Base-by-base conservation (phyloP, 2,888 invertebrate genomes). In the Hydroisotoma schaefferi region DNA sequence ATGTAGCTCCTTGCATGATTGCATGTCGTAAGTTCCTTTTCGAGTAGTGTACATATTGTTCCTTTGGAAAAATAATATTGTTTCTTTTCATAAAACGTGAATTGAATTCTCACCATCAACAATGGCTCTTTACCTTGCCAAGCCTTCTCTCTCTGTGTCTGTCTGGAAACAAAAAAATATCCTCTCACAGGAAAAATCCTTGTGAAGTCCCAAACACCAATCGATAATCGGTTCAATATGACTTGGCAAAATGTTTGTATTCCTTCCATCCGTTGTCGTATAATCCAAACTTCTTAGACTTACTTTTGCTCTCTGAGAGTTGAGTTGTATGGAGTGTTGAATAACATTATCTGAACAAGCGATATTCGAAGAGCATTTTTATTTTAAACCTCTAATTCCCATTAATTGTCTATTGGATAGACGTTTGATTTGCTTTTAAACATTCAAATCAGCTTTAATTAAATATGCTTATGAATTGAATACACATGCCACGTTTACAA, bases 191-290 rank as follows among this genome's bases (percentile, higher is more conserved):
- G 20, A 46, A 46, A 23, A 25, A n/a, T n/a, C n/a, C n/a, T n/a
- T n/a, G n/a, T n/a, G n/a, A 46, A 43, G 6, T 46, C 46, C 25
- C 43, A 43, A 20, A 20, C 12, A 8, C 25, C 29, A 20, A 43
- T 57, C 57, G 63, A 59, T 63, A 59, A 63, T 63, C 59, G 57
- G 37, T 46, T 55, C 43, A 55, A 59, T 63, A 63, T 63, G 63
- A 63, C 63, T 63, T 57, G 53, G 57, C 59, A 59, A 59, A 57
- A 40, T 33, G 33, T 33, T 15, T 33, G 33, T 33, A 33, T 40
- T 40, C 20, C 20, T 20, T 15, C 15, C 33, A n/a, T n/a, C n/a
- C n/a, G n/a, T n/a, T n/a, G n/a, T n/a, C n/a, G n/a, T n/a, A n/a
- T n/a, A n/a, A n/a, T n/a, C n/a, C n/a, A n/a, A n/a, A n/a, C n/a